phyloP scores from a whole-genome alignment of 1,140 invertebrate genomes.

The Melitaea cinxia region DNA sequence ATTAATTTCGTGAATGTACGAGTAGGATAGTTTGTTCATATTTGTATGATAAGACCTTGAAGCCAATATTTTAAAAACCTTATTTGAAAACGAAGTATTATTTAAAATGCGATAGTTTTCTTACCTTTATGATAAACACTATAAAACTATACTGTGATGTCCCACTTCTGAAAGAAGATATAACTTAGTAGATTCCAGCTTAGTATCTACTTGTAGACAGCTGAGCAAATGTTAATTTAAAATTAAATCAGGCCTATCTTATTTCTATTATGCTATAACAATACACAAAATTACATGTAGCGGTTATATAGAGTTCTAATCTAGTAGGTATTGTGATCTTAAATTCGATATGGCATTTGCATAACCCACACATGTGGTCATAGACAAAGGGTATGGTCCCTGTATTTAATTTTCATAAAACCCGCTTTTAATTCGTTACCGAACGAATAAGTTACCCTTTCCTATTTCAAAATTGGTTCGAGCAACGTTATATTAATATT shows the following conservation, averaged over 20 bases:
- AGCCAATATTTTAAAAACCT: too few relatives aligned
- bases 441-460: slow-evolving; percentile 69
- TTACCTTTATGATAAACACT: too few relatives aligned
- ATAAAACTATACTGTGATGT: too few relatives aligned
- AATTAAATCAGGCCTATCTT: background rate
- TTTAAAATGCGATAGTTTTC: too few relatives aligned
- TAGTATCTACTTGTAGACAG: background rate
- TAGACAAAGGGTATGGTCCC: slow-evolving; percentile 73
- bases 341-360: slow-evolving; percentile 77
- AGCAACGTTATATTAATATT: slow-evolving; percentile 47
- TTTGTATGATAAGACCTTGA: too few relatives aligned
- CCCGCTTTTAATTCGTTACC: slow-evolving; percentile 73
- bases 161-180: too few relatives aligned
- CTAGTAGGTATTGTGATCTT: slow-evolving; percentile 35
- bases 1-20: too few relatives aligned
- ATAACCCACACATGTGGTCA: slow-evolving; percentile 78
- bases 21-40: too few relatives aligned
- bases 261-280: slow-evolving; percentile 11
- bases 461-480: slow-evolving; percentile 61
- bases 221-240: background rate
- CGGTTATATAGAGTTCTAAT: slow-evolving; percentile 24
- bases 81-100: too few relatives aligned
- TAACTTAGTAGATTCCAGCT: background rate
- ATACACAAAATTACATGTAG: slow-evolving; percentile 13
- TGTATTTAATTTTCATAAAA: slow-evolving; percentile 81